Conservation (phyloP, 2,113 vertebrate genomes). For the Elephantulus edwardii region DNA sequence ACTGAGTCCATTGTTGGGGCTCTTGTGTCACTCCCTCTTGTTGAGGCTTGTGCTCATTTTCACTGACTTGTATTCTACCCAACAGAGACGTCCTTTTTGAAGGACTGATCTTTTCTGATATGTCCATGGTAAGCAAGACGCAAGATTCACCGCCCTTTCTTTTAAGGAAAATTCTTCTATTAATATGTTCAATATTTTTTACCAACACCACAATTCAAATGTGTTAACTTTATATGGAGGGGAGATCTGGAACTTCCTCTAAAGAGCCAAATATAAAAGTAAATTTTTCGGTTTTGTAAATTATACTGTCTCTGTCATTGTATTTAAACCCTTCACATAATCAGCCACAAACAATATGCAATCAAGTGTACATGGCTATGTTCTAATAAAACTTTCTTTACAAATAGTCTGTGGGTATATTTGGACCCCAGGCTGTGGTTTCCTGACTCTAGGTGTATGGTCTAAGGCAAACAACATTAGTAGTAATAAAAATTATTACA, state of each 20-base stretch:
- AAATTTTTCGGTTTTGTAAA: rapidly evolving
- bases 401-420: neutral
- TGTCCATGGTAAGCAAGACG: neutral
- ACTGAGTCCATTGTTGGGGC: neutral
- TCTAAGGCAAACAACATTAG: too few relatives aligned
- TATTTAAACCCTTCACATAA: rapidly evolving
- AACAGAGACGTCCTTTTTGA: neutral
- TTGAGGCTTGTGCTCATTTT: neutral
- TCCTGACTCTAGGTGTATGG: neutral
- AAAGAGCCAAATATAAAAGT: neutral
- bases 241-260: neutral
- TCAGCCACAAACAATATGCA: rapidly evolving
- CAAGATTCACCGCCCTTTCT: neutral
- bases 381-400: neutral
- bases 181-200: neutral
- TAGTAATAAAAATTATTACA: rapidly evolving
- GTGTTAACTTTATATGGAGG: rapidly evolving
- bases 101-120: neutral
- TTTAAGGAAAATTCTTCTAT: neutral
- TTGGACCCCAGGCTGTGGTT: neutral
- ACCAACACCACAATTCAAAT: neutral
- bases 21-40: neutral
- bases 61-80: too few relatives aligned
- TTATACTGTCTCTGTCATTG: rapidly evolving
- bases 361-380: rapidly evolving